Evolutionary conservation across 2,888 invertebrate genomes (phyloP).

Genomic region (Ligdia adustata): DNA sequence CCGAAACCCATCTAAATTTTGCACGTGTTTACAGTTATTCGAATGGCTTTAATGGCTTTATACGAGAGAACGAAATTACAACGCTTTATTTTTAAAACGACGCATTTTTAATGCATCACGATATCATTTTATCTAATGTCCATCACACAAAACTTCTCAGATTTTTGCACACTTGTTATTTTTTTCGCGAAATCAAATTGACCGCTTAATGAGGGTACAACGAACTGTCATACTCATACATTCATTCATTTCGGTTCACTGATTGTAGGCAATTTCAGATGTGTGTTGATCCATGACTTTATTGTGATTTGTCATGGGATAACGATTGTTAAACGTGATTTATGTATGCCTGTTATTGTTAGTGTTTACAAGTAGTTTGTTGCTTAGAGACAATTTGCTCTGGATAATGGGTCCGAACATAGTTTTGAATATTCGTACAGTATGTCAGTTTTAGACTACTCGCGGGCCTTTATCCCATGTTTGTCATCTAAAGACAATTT

Average conservation of each 20-base stretch:
- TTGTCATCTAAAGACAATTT: no score
- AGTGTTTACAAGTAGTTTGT: neutral
- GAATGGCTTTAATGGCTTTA: no score
- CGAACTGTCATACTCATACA: no score
- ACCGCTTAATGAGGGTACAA: constrained; percentile 24
- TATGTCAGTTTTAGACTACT: no score
- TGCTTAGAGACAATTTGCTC: no score
- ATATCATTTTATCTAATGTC: neutral
- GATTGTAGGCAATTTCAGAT: constrained; percentile 18
- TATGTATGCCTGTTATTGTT: no score
- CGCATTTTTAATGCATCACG: neutral
- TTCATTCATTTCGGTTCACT: constrained; percentile 26
- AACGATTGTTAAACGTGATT: constrained; percentile 8
- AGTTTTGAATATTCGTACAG: no score
- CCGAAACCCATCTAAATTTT: no score
- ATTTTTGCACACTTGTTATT: constrained; percentile 1
- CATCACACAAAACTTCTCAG: constrained; percentile 5
- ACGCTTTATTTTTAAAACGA: neutral
- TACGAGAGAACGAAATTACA: no score
- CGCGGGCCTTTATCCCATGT: no score
- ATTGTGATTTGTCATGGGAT: constrained; percentile 22
- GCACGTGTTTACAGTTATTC: no score
- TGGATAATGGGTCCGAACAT: no score
- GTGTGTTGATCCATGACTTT: constrained; percentile 20
- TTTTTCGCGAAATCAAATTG: constrained; percentile 18